Evolutionary conservation across 1,140 invertebrate species (phyloP), one percentile per base, ranked within the genome.

Genomic region (Solen grandis): DNA sequence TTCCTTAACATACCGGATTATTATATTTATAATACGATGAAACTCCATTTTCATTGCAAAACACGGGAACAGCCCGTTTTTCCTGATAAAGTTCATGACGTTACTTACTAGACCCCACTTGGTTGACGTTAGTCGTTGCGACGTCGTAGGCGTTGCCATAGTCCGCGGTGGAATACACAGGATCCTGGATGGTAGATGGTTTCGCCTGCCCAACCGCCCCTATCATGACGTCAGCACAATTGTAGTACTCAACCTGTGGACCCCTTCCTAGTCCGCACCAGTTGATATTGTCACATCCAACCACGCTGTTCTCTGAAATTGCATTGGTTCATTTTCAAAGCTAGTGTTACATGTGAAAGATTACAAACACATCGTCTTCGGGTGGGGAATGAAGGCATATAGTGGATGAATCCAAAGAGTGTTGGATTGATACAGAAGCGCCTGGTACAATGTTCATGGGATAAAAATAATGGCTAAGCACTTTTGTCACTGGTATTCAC

Each of bases 181-280:
- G 77, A 35, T 80, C 77, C 59, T 72, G 41, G 22, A 80, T 72
- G 29, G 27, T 52, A 41, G 22, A 27, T 46, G 77, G 77, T 59
- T 80, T 80, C 5, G 66, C 41, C 41, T 59, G 38, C 19, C 77
- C 77, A 22, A 65, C 31, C 16, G 38, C 46, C 2, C 77, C 77
- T 14, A 80, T 80, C 66, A 73, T 73, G 36, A 80, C 68, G 57
- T 80, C 77, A 54, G 77, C 77, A 72, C 77, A 80, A 41, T 80
- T 80, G 25, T 80, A 80, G 33, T 62, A 80, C 35, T 80, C 77
- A 0, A 65, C 50, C 41, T 72, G 68, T 19, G 77, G 66, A 22
- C 77, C 77, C 16, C 63, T 63, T 10, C 68, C 68, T 13, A 65
- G 29, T 33, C 77, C 66, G 38, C 77, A 80, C 77, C 77, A 80